These are phyloP conservation scores for Onchidella celtica DNA, from an alignment of 2,888 invertebrate species.

Conservation along the genomic window DNA sequence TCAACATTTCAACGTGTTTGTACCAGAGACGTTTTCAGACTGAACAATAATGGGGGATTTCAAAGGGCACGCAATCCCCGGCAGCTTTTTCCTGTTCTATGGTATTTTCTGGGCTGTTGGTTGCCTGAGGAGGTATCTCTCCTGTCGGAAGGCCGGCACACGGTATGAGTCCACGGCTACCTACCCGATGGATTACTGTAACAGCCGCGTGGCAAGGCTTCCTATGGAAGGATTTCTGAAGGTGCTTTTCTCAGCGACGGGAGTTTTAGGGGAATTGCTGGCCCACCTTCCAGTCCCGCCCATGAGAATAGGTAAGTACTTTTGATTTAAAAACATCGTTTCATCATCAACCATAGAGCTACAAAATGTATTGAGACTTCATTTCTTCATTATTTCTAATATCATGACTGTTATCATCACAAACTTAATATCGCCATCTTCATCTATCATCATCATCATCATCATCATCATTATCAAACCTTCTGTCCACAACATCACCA, in stretches of 20 bases:
- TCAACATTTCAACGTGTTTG: no score
- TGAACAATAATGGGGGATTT: constrained; percentile 42
- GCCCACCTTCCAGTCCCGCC: constrained; percentile 32
- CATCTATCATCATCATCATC: not conserved
- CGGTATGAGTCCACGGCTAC: constrained; percentile 29
- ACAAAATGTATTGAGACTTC: no score
- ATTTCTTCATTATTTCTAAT: not conserved
- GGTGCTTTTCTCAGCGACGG: constrained; percentile 22
- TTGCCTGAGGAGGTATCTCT: constrained; percentile 23
- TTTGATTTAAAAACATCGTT: not conserved
- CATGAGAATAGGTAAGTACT: constrained; percentile 36
- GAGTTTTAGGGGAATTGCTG: constrained; percentile 31
- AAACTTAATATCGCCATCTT: not conserved
- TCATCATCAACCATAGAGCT: not conserved
- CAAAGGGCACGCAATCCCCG: constrained; percentile 42
- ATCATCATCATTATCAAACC: no score
- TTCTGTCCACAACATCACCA: no score
- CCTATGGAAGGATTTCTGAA: constrained; percentile 38
- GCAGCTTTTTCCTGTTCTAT: constrained; percentile 26
- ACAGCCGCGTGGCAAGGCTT: constrained; percentile 18
- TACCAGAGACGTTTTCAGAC: no score
- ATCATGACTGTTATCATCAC: not conserved
- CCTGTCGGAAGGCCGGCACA: not conserved
- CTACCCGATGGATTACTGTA: not conserved
- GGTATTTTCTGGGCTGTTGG: constrained; percentile 37